phyloP scores from a whole-genome alignment of 2,888 invertebrate genomes.

The Nasonovia ribisnigri region DNA sequence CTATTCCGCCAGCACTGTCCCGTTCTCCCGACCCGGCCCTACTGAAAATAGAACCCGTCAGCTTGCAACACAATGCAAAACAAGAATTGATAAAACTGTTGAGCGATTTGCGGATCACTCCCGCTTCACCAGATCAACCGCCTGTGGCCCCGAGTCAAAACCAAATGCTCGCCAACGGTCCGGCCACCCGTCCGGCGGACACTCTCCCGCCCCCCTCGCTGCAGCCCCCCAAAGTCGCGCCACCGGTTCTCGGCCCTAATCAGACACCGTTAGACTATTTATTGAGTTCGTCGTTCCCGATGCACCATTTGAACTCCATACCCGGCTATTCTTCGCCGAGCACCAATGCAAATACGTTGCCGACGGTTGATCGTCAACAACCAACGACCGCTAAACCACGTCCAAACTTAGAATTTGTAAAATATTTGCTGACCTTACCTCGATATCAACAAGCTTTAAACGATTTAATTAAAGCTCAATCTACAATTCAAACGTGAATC shows the following conservation, averaged over 20 bases:
- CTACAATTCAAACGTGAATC: background rate
- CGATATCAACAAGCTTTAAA: background rate
- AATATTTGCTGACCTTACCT: background rate
- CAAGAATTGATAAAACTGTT: background rate
- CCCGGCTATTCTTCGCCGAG: background rate
- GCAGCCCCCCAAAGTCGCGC: background rate
- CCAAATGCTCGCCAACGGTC: background rate
- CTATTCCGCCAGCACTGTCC: background rate
- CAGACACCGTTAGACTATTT: background rate
- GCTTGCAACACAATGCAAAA: no score
- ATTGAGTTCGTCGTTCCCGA: background rate
- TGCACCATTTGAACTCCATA: background rate
- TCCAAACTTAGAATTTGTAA: background rate
- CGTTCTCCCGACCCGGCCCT: background rate
- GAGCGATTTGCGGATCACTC: no score
- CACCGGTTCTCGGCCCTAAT: background rate
- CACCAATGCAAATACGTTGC: background rate
- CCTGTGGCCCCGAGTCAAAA: background rate
- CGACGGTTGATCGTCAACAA: background rate
- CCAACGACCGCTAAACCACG: background rate
- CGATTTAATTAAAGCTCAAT: background rate
- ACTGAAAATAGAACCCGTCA: background rate
- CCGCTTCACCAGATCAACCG: background rate
- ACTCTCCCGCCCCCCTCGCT: background rate
- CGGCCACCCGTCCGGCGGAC: background rate